Conservation (phyloP, 1,140 invertebrate species). For the Hycleus phaleratus region DNA sequence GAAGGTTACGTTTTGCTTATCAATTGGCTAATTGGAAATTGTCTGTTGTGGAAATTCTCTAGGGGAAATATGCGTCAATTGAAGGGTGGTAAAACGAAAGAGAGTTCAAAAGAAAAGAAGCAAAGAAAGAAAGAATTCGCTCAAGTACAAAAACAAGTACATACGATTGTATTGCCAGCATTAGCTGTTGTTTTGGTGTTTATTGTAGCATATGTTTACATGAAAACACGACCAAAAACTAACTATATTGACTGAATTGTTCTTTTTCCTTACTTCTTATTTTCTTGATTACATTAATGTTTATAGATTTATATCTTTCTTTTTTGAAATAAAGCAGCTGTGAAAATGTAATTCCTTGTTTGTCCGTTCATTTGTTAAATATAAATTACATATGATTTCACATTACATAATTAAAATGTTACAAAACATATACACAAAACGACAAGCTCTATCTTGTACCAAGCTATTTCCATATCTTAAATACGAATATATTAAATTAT, state of each 20-base stretch:
- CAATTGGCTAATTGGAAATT: neutral
- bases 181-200: conserved; percentile 58
- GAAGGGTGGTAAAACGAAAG: conserved; percentile 71
- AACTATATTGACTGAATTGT: conserved; percentile 20
- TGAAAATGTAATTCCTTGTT: conserved; percentile 9
- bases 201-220: conserved; percentile 68
- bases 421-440: conserved; percentile 26
- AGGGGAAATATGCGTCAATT: conserved; percentile 58
- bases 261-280: neutral
- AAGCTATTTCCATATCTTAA: no score
- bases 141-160: conserved; percentile 65
- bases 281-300: neutral
- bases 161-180: conserved; percentile 67
- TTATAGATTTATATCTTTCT: conserved; percentile 8
- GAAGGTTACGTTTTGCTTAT: no score
- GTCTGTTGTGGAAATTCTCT: neutral
- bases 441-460: neutral
- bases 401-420: conserved; percentile 13
- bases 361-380: conserved; percentile 3
- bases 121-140: conserved; percentile 74
- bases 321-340: conserved; percentile 14
- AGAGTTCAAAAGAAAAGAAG: conserved; percentile 74
- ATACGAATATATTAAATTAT: no score
- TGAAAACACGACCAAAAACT: conserved; percentile 59
- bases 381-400: conserved; percentile 14